Conservation (phyloP, 2,888 invertebrate genomes). For the Troides aeacus region DNA sequence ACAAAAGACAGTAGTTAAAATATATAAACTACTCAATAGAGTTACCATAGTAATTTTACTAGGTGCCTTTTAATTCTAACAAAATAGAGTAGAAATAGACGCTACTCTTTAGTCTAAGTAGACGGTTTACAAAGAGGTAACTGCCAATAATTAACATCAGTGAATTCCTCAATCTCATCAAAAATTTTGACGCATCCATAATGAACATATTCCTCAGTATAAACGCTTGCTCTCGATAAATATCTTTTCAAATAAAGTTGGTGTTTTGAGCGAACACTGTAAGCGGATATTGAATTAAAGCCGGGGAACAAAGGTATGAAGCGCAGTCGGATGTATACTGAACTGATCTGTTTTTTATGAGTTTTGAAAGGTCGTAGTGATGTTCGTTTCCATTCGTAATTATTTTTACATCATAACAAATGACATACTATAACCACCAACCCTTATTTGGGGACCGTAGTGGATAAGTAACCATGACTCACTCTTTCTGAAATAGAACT, state of each 20-base stretch:
- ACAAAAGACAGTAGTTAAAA: too few relatives aligned
- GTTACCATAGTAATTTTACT: too few relatives aligned
- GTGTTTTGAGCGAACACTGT: conserved; percentile 13
- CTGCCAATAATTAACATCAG: too few relatives aligned
- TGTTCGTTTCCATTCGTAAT: conserved; percentile 5
- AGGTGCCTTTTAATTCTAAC: too few relatives aligned
- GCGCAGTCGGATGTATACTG: conserved; percentile 40
- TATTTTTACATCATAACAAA: neutral
- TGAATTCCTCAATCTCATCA: too few relatives aligned
- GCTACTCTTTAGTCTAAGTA: too few relatives aligned
- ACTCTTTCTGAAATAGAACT: too few relatives aligned
- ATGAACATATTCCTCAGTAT: neutral
- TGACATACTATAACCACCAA: too few relatives aligned
- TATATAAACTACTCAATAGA: too few relatives aligned
- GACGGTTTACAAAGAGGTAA: too few relatives aligned
- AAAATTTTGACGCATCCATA: neutral
- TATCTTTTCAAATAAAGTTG: neutral
- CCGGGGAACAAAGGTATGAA: conserved; percentile 40
- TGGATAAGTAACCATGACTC: neutral
- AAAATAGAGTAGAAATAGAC: too few relatives aligned
- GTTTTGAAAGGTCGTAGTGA: conserved; percentile 25
- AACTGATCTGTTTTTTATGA: conserved; percentile 45
- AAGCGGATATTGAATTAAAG: conserved; percentile 38
- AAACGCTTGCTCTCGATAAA: neutral
- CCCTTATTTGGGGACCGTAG: neutral